Evolutionary conservation across 2,888 invertebrate species (phyloP).

Genomic region (Protodeltote pygarga): DNA sequence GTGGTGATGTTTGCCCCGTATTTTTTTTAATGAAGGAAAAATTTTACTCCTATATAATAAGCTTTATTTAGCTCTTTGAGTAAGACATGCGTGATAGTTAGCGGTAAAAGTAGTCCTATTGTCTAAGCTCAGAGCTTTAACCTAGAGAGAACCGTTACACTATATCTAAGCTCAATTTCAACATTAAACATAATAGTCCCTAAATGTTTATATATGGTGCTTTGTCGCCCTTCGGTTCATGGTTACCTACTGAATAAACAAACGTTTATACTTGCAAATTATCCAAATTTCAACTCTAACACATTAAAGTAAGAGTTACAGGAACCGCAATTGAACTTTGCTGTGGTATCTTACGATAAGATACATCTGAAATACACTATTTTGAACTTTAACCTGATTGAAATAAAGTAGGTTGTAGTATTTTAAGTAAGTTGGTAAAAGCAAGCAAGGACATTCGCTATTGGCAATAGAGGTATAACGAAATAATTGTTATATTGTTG

Average conservation of each 20-base stretch:
- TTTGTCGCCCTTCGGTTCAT: slow-evolving; percentile 50
- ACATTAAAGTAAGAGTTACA: not conserved
- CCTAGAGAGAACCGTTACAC: slow-evolving; percentile 18
- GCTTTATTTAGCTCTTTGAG: no score
- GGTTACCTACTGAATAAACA: slow-evolving; percentile 40
- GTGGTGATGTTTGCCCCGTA: no score
- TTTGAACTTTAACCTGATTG: not conserved
- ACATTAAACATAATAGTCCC: slow-evolving; percentile 50
- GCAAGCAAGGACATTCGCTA: slow-evolving; percentile 49
- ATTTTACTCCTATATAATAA: no score
- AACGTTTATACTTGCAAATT: not conserved
- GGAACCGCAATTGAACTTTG: slow-evolving; percentile 13
- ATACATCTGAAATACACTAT: slow-evolving; percentile 4
- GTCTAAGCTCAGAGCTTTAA: slow-evolving; percentile 12
- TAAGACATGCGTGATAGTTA: no score
- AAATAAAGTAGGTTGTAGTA: not conserved
- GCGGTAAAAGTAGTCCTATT: slow-evolving; percentile 9
- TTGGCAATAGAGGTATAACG: slow-evolving; percentile 45
- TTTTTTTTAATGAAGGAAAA: no score
- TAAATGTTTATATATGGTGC: slow-evolving; percentile 52
- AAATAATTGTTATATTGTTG: slow-evolving; percentile 50
- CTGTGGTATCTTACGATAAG: slow-evolving; percentile 25
- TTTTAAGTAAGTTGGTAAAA: slow-evolving; percentile 13
- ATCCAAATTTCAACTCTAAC: slow-evolving; percentile 20
- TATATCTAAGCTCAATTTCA: slow-evolving; percentile 45